Base-by-base conservation (phyloP, 2,113 vertebrate species). In the Caracal caracal region DNA sequence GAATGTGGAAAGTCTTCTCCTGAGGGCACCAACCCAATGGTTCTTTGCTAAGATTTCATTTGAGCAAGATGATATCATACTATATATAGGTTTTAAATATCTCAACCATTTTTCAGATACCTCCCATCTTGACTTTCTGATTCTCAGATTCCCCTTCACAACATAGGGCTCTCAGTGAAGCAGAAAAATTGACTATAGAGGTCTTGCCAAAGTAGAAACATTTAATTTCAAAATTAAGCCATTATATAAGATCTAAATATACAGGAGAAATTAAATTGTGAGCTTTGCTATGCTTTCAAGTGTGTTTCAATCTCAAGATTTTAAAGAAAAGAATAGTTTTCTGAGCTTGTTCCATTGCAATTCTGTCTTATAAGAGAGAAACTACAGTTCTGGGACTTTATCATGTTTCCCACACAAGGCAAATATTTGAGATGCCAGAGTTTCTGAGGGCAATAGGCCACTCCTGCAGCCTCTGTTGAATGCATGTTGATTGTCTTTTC, bases 251-350 rank as follows among this genome's bases (percentile, higher is more conserved):
- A 85, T 66, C 26, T 90, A 78, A 90, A 76, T n/a, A 65, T 35
- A 79, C 10, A 11, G 37, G 75, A 17, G 24, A 76, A 82, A 80
- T 65, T 22, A 47, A 92, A 65, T 24, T 28, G 13, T 84, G 59
- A 49, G 37, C 51, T 88, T 88, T 6, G 4, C 61, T 53, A 10
- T 90, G 20, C 40, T 85, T 91, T 79, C 66, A 80, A 88, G n/a
- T 76, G 19, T 65, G 61, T 89, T 95, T 70, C 49, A 68, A 59
- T 82, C 53, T 85, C 78, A 93, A 80, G 26, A 89, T 81, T 88
- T 79, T 76, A 61, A 86, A 63, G 65, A 73, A 88, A 65, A 95
- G 30, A 76, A 75, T 30, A 88, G 13, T 53, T 96, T 92, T 89
- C 51, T n/a, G 37, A 61, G 33, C 22, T 90, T 33, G 30, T 68